Percentiles rank a stretch among this genome's conserved stretches.
Conservation (phyloP, 2,888 invertebrate genomes). For the Stenodera caucasica region DNA sequence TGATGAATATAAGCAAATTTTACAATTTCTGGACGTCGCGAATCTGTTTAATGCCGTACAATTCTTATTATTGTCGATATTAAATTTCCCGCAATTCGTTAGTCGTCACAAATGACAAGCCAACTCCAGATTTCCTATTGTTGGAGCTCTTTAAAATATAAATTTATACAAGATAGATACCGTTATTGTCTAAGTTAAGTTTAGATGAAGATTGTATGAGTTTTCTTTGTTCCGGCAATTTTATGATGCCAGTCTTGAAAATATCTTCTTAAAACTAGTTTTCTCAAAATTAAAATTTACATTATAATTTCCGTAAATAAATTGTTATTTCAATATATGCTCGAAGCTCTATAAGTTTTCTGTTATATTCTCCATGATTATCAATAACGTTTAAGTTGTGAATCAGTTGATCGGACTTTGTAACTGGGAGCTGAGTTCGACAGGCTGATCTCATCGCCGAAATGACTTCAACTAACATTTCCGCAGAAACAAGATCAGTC, state of each 20-base stretch:
- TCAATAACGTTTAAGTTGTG: too few relatives aligned
- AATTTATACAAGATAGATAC: too few relatives aligned
- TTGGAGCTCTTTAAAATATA: too few relatives aligned
- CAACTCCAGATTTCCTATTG: too few relatives aligned
- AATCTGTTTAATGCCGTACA: not conserved
- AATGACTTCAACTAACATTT: constrained; percentile 55
- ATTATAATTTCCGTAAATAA: constrained; percentile 30
- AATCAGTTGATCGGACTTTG: too few relatives aligned
- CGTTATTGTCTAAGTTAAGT: too few relatives aligned
- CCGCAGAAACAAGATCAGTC: constrained; percentile 57
- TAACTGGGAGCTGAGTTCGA: constrained; percentile 46
- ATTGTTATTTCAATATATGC: constrained; percentile 28
- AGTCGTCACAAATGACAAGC: not conserved
- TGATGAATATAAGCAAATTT: not conserved
- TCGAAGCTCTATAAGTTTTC: too few relatives aligned
- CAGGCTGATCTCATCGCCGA: constrained; percentile 59
- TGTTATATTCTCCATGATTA: too few relatives aligned
- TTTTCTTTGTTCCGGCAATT: too few relatives aligned
- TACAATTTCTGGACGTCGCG: not conserved
- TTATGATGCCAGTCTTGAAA: too few relatives aligned
- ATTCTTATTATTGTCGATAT: not conserved
- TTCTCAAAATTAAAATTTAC: constrained; percentile 22
- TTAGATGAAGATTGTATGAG: too few relatives aligned
- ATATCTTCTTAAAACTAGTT: too few relatives aligned
- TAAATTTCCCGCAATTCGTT: not conserved